These are phyloP conservation scores for Limnephilus auricula DNA, from an alignment of 2,888 invertebrate species.

Conservation along the genomic window DNA sequence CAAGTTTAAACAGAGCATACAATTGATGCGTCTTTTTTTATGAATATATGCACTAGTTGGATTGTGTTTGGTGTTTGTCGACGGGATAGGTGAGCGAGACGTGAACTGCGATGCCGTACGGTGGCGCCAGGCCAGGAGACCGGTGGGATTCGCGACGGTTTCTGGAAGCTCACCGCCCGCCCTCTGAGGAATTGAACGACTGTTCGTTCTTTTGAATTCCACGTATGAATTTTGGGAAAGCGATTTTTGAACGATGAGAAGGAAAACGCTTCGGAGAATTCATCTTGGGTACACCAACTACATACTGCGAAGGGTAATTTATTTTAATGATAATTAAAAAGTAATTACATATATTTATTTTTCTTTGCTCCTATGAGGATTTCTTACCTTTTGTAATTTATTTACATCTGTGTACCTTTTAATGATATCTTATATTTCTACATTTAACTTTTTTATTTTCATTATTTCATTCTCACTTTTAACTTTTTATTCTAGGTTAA, in stretches of 20 bases:
- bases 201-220: constrained; percentile 48
- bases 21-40: background rate
- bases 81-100: constrained; percentile 41
- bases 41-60: background rate
- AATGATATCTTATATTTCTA: too few relatives aligned
- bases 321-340: background rate
- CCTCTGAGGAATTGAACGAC: constrained; percentile 47
- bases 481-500: too few relatives aligned
- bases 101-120: constrained; percentile 51
- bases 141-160: constrained; percentile 25
- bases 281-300: background rate
- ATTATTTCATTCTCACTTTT: too few relatives aligned
- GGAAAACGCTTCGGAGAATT: background rate
- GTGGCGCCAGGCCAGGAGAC: constrained; percentile 53
- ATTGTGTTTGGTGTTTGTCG: background rate
- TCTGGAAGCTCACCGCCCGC: constrained; percentile 39
- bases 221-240: constrained; percentile 42
- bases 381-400: too few relatives aligned
- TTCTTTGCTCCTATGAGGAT: too few relatives aligned
- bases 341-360: too few relatives aligned
- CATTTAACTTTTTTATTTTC: too few relatives aligned
- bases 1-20: background rate
- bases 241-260: constrained; percentile 28
- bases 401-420: too few relatives aligned
- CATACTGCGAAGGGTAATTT: background rate